These are phyloP conservation scores for Drosophila melanosoma DNA, from an alignment of 2,888 invertebrate genomes.

Conservation along the genomic window DNA sequence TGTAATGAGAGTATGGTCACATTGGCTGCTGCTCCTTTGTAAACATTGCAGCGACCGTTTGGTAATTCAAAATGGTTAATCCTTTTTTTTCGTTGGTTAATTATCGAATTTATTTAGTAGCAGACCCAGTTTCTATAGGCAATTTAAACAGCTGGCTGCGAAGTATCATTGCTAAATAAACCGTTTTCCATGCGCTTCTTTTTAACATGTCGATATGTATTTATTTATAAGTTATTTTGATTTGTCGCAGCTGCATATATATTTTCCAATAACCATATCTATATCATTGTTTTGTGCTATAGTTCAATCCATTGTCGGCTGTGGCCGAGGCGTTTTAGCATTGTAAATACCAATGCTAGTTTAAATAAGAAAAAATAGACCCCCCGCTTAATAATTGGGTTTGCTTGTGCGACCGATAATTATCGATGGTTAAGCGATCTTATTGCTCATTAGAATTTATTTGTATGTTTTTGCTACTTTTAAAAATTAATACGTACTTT, in stretches of 20 bases:
- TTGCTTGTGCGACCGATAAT: background rate
- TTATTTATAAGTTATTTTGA: background rate
- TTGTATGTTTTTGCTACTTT: conserved; percentile 82
- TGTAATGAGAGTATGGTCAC: background rate
- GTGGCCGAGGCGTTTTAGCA: background rate
- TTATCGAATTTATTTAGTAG: too few species aligned
- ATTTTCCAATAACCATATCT: background rate
- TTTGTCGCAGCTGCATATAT: background rate
- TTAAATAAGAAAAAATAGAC: background rate
- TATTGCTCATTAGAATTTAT: conserved; percentile 75
- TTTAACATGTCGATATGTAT: background rate
- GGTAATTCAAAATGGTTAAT: background rate
- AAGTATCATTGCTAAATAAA: too few species aligned
- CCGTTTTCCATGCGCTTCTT: background rate
- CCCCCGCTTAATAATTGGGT: background rate
- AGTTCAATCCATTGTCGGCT: background rate
- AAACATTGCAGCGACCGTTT: background rate
- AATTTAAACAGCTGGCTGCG: too few species aligned
- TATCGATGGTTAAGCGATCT: conserved; percentile 37
- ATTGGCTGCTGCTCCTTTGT: background rate
- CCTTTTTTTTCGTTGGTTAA: too few species aligned
- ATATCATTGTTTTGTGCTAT: background rate
- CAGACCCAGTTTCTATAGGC: too few species aligned
- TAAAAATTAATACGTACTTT: conserved; percentile 83
- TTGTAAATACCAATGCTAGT: background rate